phyloP scores from a whole-genome alignment of 2,113 vertebrate genomes.

The Indicator indicator region DNA sequence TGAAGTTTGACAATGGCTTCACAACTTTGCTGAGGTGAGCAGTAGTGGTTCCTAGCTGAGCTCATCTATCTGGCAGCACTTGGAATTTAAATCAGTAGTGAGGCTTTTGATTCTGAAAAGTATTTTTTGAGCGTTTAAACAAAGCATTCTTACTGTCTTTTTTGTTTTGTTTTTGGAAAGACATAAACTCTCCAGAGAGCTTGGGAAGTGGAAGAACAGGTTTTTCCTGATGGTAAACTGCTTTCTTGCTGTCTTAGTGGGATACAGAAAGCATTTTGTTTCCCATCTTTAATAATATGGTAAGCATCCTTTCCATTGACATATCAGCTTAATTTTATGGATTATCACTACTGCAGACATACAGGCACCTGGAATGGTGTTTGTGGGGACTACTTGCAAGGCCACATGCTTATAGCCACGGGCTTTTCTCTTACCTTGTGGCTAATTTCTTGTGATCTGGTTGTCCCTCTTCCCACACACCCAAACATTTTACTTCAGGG shows the following conservation, averaged over 20 bases:
- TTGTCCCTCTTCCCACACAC: background rate
- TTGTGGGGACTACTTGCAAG: background rate
- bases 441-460: background rate
- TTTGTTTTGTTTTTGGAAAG: slow-evolving; percentile 7
- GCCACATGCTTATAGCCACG: background rate
- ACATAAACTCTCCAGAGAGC: background rate
- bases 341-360: background rate
- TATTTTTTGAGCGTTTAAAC: background rate
- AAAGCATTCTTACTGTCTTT: background rate
- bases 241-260: background rate
- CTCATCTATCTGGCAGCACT: background rate
- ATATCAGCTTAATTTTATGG: background rate
- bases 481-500: background rate
- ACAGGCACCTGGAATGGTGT: background rate
- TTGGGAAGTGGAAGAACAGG: background rate
- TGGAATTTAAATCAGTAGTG: background rate
- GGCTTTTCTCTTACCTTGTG: background rate
- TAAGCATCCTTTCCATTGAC: background rate
- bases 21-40: background rate
- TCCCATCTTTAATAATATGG: background rate
- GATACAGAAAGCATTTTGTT: background rate
- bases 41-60: background rate
- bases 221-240: background rate
- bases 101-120: background rate
- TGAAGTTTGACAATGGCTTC: background rate